A percentile compares a stretch with the other conserved stretches of the same genome.
Conservation (phyloP, 2,888 invertebrate species). For the Aphidoletes aphidimyza region DNA sequence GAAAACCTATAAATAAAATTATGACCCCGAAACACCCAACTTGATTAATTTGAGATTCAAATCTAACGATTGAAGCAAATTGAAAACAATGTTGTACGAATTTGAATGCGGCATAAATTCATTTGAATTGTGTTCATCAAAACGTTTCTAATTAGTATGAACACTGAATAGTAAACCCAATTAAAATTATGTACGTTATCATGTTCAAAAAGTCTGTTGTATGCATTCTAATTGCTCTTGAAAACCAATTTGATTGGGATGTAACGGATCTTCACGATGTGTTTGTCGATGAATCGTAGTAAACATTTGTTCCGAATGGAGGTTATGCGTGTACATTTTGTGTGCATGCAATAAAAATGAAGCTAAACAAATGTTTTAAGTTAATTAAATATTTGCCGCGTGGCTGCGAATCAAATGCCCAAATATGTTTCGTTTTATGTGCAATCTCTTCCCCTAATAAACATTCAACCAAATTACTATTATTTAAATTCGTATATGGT, state of each 20-base stretch:
- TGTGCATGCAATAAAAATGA: background rate
- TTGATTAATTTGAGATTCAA: background rate
- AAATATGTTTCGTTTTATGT: background rate
- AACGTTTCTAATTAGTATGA: constrained; percentile 38
- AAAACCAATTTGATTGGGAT: background rate
- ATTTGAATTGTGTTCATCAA: constrained; percentile 5
- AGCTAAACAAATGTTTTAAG: background rate
- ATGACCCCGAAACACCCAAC: background rate
- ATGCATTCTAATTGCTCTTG: background rate
- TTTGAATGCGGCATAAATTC: background rate
- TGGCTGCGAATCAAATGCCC: background rate
- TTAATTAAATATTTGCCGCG: background rate
- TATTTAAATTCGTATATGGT: background rate
- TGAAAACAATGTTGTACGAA: background rate
- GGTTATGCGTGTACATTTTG: background rate
- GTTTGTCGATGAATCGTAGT: background rate
- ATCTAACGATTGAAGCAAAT: background rate
- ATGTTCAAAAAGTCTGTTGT: background rate
- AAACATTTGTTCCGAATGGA: background rate
- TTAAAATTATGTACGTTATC: background rate
- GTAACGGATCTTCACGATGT: background rate
- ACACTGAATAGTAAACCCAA: background rate
- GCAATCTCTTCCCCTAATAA: background rate
- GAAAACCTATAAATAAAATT: background rate
- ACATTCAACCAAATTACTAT: constrained; percentile 29